Conservation (phyloP, 2,888 invertebrate genomes). For the Anaspis maculata region DNA sequence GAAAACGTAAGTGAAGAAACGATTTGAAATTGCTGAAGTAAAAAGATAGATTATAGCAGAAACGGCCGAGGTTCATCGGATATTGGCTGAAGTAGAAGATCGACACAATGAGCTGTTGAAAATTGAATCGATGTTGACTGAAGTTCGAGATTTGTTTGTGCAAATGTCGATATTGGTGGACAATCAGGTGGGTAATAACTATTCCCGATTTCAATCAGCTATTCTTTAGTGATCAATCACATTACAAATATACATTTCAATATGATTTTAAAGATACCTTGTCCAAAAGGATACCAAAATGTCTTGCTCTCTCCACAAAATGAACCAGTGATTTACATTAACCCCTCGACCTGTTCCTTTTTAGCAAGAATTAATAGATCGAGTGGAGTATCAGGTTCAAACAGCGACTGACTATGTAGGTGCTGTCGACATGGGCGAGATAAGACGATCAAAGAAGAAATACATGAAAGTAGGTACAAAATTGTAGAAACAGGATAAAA, state of each 20-base stretch:
- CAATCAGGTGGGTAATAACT: slow-evolving; percentile 65
- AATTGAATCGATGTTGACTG: slow-evolving; percentile 69
- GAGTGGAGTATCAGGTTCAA: slow-evolving; percentile 58
- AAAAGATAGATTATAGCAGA: slow-evolving; percentile 62
- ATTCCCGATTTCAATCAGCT: too few relatives aligned
- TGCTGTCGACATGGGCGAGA: slow-evolving; percentile 46
- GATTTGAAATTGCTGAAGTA: slow-evolving; percentile 1
- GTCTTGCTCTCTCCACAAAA: too few relatives aligned
- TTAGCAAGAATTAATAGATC: slow-evolving; percentile 58
- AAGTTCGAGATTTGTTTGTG: slow-evolving; percentile 73
- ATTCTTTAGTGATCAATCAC: too few relatives aligned
- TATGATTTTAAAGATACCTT: slow-evolving; percentile 4
- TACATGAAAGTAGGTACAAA: slow-evolving; percentile 48
- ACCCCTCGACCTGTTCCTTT: slow-evolving; percentile 20
- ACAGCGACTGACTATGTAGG: slow-evolving; percentile 54
- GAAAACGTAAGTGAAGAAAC: slow-evolving; percentile 42
- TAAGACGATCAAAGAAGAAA: slow-evolving; percentile 44
- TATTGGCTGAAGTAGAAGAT: slow-evolving; percentile 72
- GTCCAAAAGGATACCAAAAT: too few relatives aligned
- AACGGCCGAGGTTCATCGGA: slow-evolving; percentile 64
- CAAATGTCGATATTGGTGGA: slow-evolving; percentile 77
- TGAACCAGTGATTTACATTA: neutral
- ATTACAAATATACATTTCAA: slow-evolving; percentile 6
- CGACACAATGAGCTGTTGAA: slow-evolving; percentile 75
- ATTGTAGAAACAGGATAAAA: neutral